Evolutionary conservation across 1,140 invertebrate species (phyloP).

Genomic region (Parasteatoda tepidariorum): DNA sequence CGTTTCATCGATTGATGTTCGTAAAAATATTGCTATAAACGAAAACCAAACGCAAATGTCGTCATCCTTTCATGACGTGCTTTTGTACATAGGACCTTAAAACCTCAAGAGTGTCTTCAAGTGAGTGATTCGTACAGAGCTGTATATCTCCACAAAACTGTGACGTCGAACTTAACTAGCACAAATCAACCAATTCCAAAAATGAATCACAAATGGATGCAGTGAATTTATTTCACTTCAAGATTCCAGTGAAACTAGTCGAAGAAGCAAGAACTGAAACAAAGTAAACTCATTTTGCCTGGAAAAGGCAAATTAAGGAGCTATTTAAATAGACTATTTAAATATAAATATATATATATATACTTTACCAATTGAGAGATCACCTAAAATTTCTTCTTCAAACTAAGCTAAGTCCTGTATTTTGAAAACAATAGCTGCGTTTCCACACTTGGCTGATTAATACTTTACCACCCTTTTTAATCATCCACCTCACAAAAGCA

Average conservation of each 20-base stretch:
- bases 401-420: background rate
- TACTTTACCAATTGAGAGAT: conserved; percentile 44
- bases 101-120: conserved; percentile 54
- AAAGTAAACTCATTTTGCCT: conserved; percentile 33
- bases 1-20: too few species aligned
- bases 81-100: conserved; percentile 48
- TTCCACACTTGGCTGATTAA: conserved; percentile 13
- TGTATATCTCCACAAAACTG: conserved; percentile 12
- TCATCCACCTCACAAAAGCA: conserved; percentile 32
- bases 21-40: too few species aligned
- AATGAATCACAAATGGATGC: conserved; percentile 3
- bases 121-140: conserved; percentile 39
- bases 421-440: background rate
- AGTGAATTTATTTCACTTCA: background rate
- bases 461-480: conserved; percentile 15
- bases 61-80: background rate
- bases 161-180: conserved; percentile 42
- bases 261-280: conserved; percentile 17
- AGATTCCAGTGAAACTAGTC: background rate
- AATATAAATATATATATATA: too few species aligned
- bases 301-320: conserved; percentile 36
- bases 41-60: conserved; percentile 38
- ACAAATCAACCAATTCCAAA: conserved; percentile 21
- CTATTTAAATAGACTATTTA: conserved; percentile 46
- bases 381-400: conserved; percentile 54